A percentile compares a stretch with the other conserved stretches of the same genome.
Conservation (phyloP, 2,797 vertebrate species). For the Neosalanx taihuensis region DNA sequence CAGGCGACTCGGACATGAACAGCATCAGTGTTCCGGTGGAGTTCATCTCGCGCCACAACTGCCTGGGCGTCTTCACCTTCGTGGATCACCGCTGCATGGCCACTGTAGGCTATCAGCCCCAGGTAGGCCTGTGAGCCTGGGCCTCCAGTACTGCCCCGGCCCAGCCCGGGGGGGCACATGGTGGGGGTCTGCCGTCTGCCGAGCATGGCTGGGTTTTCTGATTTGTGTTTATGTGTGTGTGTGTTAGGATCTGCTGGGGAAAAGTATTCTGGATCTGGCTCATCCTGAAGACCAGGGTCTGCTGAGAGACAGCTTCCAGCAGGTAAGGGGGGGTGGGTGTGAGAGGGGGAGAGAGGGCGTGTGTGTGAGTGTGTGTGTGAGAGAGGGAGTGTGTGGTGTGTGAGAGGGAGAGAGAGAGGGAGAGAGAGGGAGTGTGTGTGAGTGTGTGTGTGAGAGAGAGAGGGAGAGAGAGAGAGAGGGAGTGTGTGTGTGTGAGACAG, state of each 20-base stretch:
- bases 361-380: not conserved
- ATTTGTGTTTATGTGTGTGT: constrained; percentile 22
- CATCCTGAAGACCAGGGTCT: constrained; percentile 93
- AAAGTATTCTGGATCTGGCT: constrained; percentile 89
- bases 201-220: not conserved
- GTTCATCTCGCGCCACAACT: constrained; percentile 95
- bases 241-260: constrained; percentile 89
- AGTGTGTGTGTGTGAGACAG: too few relatives aligned
- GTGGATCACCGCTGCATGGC: constrained; percentile 92
- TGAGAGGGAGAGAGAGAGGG: too few relatives aligned
- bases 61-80: constrained; percentile 90
- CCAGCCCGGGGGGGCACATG: not conserved
- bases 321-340: constrained; percentile 72
- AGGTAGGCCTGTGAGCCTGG: constrained; percentile 70
- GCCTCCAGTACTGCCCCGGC: not conserved
- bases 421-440: too few relatives aligned
- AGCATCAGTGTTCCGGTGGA: constrained; percentile 87
- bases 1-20: constrained; percentile 83
- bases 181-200: too few relatives aligned
- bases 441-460: too few relatives aligned
- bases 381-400: too few relatives aligned
- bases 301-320: constrained; percentile 92
- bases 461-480: too few relatives aligned
- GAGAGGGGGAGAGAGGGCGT: not conserved
- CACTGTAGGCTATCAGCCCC: constrained; percentile 90